Evolutionary conservation across 2,113 vertebrate genomes (phyloP).

Genomic region (Otus sunia): DNA sequence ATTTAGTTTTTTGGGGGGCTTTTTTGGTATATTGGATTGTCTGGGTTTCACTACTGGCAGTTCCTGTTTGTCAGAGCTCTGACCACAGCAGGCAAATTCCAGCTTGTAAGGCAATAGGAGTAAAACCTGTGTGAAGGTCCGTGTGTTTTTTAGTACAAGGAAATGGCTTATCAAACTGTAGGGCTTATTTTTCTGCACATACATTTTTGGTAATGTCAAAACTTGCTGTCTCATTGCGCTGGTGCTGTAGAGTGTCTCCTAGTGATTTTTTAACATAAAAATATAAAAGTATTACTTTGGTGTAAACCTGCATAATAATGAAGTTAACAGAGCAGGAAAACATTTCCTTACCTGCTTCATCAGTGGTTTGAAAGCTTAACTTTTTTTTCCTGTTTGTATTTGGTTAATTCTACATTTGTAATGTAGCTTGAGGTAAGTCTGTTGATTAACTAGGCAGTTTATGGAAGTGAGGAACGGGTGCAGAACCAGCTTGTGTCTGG

Average conservation of each 20-base stretch:
- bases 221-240: neutral
- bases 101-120: neutral
- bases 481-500: neutral
- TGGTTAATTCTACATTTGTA: neutral
- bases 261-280: neutral
- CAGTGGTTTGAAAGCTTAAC: neutral
- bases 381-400: neutral
- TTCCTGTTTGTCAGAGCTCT: neutral
- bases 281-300: neutral
- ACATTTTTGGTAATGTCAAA: neutral
- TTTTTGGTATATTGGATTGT: neutral
- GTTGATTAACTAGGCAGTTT: neutral
- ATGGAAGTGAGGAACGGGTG: neutral
- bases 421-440: neutral
- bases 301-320: neutral
- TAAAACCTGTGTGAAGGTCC: neutral
- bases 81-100: neutral
- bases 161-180: neutral
- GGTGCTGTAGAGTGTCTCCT: too few species aligned
- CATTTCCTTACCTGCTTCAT: neutral
- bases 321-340: neutral
- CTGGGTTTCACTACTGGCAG: neutral
- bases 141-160: accelerated
- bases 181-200: neutral
- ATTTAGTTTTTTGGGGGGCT: neutral